Evolutionary conservation across 2,113 vertebrate genomes (phyloP), one percentile per base, ranked within the genome.

Genomic region (Nerophis lumbriciformis): DNA sequence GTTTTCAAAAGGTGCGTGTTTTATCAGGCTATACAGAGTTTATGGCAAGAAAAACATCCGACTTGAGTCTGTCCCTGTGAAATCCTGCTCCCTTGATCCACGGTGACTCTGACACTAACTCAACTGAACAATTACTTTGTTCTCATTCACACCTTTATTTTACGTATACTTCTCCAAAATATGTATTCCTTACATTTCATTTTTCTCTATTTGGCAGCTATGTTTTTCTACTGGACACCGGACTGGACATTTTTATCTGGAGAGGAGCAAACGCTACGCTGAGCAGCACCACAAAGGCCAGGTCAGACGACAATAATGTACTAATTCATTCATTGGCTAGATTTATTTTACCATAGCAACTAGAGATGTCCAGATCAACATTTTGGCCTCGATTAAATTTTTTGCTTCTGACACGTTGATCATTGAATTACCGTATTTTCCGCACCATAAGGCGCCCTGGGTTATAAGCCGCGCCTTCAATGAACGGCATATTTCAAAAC

Each of bases 11-110:
- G 42, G 0, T 1, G 6, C 15, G 21, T 57, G 4, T 57, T 67
- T 71, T 14, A n/a, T 61, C 82, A 99, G 97, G 85, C 84, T 99
- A 42, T 96, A 97, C 83, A 93, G 97, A 4, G 91, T 97, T 53
- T 98, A 97, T 4, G 95, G 95, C 28, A 98, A 96, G 86, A 97
- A 97, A 83, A 99, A 99, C 5, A 91, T 99, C 75, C 88, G 86
- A 63, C 62, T 99, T 85, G 97, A 99, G 74, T 93, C 97, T 0
- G 94, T 96, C 45, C 92, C 94, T 0, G 79, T 90, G 53, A 98
- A 95, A 78, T 91, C 88, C 14, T 85, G 87, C 0, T 95, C 94
- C 0, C 86, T 99, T 48, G 97, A 99, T 65, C 96, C 97, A 0
- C 91, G 97, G 97, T 98, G 57, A 86, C 36, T 53, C 10, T 49